phyloP scores from a whole-genome alignment of 1,140 invertebrate genomes.

The Musca vetustissima region DNA sequence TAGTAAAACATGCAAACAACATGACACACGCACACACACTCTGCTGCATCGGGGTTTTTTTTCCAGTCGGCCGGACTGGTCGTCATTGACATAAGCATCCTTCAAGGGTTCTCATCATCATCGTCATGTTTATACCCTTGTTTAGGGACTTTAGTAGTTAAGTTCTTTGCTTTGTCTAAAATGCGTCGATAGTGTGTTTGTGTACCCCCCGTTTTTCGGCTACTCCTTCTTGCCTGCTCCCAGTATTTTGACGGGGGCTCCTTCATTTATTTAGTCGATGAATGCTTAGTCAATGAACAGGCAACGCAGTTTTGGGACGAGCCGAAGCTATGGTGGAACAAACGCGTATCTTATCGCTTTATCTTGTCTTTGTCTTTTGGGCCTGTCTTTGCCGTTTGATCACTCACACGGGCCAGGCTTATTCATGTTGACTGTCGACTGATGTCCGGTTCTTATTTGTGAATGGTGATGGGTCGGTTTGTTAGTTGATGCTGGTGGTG shows the following conservation, averaged over 20 bases:
- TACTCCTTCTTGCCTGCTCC: background rate
- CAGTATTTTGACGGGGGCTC: too few species aligned
- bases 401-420: conserved; percentile 9
- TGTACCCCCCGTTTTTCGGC: too few species aligned
- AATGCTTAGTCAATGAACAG: too few species aligned
- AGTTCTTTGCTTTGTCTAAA: conserved; percentile 18
- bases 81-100: background rate
- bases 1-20: conserved; percentile 30
- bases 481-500: background rate
- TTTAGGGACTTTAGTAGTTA: background rate
- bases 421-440: conserved; percentile 16
- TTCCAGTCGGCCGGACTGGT: too few species aligned
- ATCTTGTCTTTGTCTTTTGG: conserved; percentile 23
- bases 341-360: conserved; percentile 5
- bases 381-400: conserved; percentile 9
- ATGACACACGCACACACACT: conserved; percentile 18
- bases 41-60: background rate
- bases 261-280: too few species aligned
- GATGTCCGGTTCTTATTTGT: conserved; percentile 3
- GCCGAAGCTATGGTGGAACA: too few species aligned
- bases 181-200: conserved; percentile 23
- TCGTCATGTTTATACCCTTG: conserved; percentile 13
- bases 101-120: background rate
- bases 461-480: conserved; percentile 14
- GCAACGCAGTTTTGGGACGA: too few species aligned